phyloP scores from a whole-genome alignment of 1,140 invertebrate species.

The Lysiphlebus fabarum region DNA sequence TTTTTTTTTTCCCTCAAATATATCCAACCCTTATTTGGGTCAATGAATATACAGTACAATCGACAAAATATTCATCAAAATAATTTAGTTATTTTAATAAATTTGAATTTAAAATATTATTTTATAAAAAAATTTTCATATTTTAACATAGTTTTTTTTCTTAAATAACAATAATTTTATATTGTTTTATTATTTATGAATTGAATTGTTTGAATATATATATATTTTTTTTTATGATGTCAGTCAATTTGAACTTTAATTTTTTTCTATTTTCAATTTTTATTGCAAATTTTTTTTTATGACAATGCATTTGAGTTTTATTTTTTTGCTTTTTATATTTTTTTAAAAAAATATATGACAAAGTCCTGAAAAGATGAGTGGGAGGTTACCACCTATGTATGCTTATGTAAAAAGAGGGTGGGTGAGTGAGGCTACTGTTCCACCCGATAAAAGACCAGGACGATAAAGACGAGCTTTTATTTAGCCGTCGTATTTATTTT shows the following conservation, averaged over 20 bases:
- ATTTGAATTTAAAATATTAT: neutral
- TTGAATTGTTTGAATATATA: no score
- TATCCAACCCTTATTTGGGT: neutral
- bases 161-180: no score
- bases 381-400: neutral
- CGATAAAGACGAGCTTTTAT: constrained; percentile 29
- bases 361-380: constrained; percentile 1
- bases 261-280: constrained; percentile 1
- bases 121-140: neutral
- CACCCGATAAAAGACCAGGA: constrained; percentile 23
- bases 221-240: neutral
- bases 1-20: neutral
- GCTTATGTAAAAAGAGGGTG: neutral
- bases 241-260: constrained; percentile 3
- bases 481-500: constrained; percentile 28
- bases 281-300: constrained; percentile 3
- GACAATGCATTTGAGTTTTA: neutral
- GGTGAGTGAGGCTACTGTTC: constrained; percentile 1
- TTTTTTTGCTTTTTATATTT: neutral
- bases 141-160: no score
- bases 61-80: neutral
- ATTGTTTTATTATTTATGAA: no score
- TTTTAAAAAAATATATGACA: constrained; percentile 3
- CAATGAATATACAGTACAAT: neutral
- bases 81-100: neutral